Evolutionary conservation across 2,113 vertebrate species (phyloP).

Genomic region (Haemorhous mexicanus): DNA sequence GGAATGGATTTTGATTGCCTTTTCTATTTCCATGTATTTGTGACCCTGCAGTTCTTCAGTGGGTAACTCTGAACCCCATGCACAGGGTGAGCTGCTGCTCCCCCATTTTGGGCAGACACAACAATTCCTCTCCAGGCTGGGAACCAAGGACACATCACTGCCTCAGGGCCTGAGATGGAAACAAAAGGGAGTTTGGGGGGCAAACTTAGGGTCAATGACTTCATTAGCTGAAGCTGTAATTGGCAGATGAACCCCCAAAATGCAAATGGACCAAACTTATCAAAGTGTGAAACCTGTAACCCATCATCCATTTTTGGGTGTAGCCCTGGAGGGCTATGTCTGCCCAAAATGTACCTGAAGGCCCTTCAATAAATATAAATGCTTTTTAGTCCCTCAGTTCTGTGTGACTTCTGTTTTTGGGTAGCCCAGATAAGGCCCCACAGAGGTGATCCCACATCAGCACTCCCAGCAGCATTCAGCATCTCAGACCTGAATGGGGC

Average conservation of each 20-base stretch:
- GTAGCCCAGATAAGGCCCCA: neutral
- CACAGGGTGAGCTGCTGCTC: neutral
- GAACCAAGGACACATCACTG: neutral
- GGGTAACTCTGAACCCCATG: rapidly evolving
- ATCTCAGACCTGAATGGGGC: neutral
- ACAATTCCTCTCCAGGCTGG: neutral
- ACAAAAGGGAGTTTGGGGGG: neutral
- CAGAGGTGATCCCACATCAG: neutral
- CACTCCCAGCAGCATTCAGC: neutral
- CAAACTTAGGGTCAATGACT: neutral
- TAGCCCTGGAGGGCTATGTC: rapidly evolving
- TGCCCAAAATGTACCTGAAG: neutral
- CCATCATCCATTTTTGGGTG: neutral
- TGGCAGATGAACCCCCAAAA: rapidly evolving
- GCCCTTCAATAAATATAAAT: rapidly evolving
- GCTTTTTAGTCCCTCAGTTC: neutral
- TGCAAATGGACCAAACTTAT: neutral
- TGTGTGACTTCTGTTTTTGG: neutral
- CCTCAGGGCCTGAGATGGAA: neutral
- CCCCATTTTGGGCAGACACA: neutral
- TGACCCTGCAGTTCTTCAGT: neutral
- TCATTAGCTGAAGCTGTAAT: neutral
- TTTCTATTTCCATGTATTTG: rapidly evolving
- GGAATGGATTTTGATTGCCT: neutral
- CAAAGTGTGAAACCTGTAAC: rapidly evolving